phyloP scores from a whole-genome alignment of 2,888 invertebrate species.

The Pherbina coryleti region DNA sequence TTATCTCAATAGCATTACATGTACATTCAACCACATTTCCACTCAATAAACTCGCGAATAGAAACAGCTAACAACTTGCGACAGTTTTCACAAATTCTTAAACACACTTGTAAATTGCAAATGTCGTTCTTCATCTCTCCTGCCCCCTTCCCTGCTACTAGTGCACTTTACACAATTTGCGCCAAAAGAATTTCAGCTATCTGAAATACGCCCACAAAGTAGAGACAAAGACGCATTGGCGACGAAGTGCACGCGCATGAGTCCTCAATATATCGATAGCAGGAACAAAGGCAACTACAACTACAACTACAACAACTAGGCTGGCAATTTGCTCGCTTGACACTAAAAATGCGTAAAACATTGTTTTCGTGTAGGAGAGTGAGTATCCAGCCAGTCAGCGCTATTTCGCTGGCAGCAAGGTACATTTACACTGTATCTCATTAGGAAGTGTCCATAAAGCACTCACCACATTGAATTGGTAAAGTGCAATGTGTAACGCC shows the following conservation, averaged over 20 bases:
- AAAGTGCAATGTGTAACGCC: slow-evolving; percentile 22
- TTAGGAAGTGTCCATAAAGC: slow-evolving; percentile 32
- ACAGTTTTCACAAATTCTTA: slow-evolving; percentile 64
- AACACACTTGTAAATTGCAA: slow-evolving; percentile 28
- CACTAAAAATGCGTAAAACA: slow-evolving; percentile 64
- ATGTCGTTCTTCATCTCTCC: not conserved
- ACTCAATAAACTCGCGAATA: not conserved
- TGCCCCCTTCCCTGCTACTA: slow-evolving; percentile 6
- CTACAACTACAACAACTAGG: slow-evolving; percentile 39
- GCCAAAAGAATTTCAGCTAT: slow-evolving; percentile 60
- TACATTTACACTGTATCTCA: slow-evolving; percentile 25
- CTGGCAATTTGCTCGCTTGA: slow-evolving; percentile 68
- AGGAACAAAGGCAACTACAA: slow-evolving; percentile 21
- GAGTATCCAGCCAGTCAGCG: not conserved
- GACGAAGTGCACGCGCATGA: slow-evolving; percentile 1
- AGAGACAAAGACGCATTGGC: slow-evolving; percentile 61
- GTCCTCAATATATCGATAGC: slow-evolving; percentile 4
- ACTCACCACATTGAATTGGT: slow-evolving; percentile 1
- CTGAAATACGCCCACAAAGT: slow-evolving; percentile 67
- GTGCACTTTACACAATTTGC: slow-evolving; percentile 27
- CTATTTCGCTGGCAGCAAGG: slow-evolving; percentile 21
- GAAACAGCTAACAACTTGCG: slow-evolving; percentile 60
- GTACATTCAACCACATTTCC: not conserved
- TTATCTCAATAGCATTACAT: not conserved
- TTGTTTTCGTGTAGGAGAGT: slow-evolving; percentile 42